Conservation (phyloP, 2,113 vertebrate species). For the Sinocyclocheilus maitianheensis region DNA sequence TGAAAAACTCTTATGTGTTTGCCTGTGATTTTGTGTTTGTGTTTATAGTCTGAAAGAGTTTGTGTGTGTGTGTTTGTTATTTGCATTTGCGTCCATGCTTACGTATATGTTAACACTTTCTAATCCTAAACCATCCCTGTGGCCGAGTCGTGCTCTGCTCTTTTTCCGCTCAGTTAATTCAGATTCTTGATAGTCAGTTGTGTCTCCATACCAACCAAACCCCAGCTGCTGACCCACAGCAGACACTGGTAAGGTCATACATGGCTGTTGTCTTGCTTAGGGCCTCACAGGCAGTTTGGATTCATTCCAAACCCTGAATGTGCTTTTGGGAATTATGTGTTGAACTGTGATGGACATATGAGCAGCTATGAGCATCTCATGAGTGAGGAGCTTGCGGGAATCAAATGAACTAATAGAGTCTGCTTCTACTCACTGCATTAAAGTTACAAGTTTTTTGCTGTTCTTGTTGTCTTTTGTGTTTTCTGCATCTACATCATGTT, state of each 20-base stretch:
- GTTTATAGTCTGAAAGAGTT: neutral
- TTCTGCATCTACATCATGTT: neutral
- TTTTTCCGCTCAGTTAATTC: neutral
- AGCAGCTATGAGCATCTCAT: neutral
- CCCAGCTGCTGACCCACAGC: conserved; percentile 4
- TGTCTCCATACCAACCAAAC: conserved; percentile 35
- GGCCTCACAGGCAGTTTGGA: neutral
- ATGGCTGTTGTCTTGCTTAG: conserved; percentile 2
- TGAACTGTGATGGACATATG: neutral
- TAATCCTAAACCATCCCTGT: neutral
- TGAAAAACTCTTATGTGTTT: conserved; percentile 12
- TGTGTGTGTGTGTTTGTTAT: conserved; percentile 17
- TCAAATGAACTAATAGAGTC: neutral
- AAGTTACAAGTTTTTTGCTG: neutral
- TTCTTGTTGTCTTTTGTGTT: neutral
- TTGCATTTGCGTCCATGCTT: neutral
- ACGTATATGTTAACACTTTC: neutral
- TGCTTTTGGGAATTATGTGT: neutral
- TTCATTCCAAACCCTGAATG: conserved; percentile 1
- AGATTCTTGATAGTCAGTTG: neutral
- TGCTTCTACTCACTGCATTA: neutral
- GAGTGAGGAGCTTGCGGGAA: neutral
- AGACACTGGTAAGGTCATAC: neutral
- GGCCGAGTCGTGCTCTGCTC: neutral
- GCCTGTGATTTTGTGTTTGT: conserved; percentile 23